Base-by-base conservation (phyloP, 2,113 vertebrate genomes). In the Ophiodon elongatus region DNA sequence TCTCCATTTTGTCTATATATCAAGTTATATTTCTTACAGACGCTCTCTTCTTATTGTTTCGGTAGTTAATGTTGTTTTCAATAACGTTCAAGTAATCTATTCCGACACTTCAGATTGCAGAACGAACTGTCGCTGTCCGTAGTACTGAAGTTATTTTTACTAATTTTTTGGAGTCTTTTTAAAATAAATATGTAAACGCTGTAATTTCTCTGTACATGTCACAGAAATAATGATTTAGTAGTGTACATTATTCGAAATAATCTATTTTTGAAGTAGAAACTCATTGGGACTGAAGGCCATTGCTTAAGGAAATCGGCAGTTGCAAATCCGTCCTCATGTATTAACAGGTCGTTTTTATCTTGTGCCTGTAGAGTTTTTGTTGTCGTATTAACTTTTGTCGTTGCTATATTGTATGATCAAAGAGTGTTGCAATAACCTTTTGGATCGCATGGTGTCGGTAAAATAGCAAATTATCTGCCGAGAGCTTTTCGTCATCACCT, bases 401-500 rank as follows among this genome's bases (percentile, higher is more conserved):
- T 54, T 1, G 31, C 5, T 23, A 23, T 37, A 8, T 25, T 1
- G 19, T 6, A 33, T 45, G 4, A 0, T 65, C 4, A 0, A 39
- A 73, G 0, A 13, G 25, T 27, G n/a, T 31, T 90, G 86, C 35
- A 84, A 60, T 86, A 79, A 79, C 45, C 1, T 6, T 23, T 6
- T 73, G n/a, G 4, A 41, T 85, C 89, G 41, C 77, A 79, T 63
- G 84, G 81, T 88, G 89, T 88, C 84, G 56, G 73, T 73, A 74
- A 62, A 72, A 67, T 68, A 6, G 25, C 35, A 83, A 27, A 56
- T 10, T 0, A 0, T 41, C 68, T 57, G 7, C 50, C n/a, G n/a
- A 3, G 2, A 70, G 13, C 1, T 27, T 71, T 45, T 33, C 37
- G 70, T 79, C 78, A 33, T 73, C 52, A 52, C 14, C 9, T 13